Evolutionary conservation across 2,888 invertebrate genomes (phyloP), one percentile per base, ranked within the genome.

Genomic region (Ochlodes sylvanus): DNA sequence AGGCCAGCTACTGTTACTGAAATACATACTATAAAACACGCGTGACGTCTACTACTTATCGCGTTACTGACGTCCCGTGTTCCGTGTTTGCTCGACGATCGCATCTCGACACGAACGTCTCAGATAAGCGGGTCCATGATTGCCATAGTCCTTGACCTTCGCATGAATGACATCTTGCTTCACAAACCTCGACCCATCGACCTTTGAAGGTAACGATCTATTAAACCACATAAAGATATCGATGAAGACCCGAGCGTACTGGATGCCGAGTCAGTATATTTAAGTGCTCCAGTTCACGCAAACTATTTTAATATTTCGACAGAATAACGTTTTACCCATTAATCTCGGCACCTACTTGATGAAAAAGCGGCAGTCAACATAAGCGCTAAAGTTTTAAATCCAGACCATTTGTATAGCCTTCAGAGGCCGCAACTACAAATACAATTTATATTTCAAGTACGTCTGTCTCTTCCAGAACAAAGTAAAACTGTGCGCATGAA

Each of bases 201-300:
- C 63, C 52, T 63, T 65, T 52, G 41, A 65, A 58, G 17, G 27
- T 50, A 41, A 65, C 27, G 42, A 58, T 21, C 57, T 42, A 52
- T 42, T 50, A 52, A 58, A 52, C 38, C 41, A 50, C 52, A 58
- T 50, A 41, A 63, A 63, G 63, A 63, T 42, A 21, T 19, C 9
- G 12, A 41, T 50, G 41, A 58, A 57, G 47, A 19, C 15, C 52
- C 12, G 7, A 27, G 10, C 19, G n/a, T 32, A 32, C 21, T 1
- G 54, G 32, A 3, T 15, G 54, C 32, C 54, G 21, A 54, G 32
- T 54, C 54, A 32, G 54, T 32, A 9, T 14, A 34, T 44, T 60
- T 32, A 38, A 65, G 44, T 41, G 64, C 47, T 47, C 21, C 41
- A 38, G 15, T 50, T 52, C 57, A 65, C 38, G 58, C 65, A 21